phyloP scores from a whole-genome alignment of 2,797 vertebrate genomes.

The Bradypodion pumilum region DNA sequence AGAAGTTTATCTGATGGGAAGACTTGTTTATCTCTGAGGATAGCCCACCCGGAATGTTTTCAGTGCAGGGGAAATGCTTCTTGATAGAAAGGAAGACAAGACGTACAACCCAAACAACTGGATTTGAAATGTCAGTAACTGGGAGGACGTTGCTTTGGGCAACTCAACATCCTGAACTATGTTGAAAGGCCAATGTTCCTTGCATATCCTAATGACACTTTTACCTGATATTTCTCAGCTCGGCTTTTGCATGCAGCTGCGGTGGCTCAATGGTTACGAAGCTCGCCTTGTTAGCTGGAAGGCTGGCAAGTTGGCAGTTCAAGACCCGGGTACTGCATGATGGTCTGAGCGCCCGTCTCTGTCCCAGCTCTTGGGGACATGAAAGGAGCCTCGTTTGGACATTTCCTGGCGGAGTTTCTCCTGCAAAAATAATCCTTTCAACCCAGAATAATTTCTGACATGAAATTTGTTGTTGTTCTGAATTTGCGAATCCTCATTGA shows the following conservation, averaged over 20 bases:
- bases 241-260: too few species aligned
- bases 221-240: not conserved
- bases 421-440: too few species aligned
- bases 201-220: not conserved
- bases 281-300: too few species aligned
- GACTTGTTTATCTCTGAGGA: not conserved
- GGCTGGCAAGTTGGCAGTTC: too few species aligned
- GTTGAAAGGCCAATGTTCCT: not conserved
- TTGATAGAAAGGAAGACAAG: not conserved
- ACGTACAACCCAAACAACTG: not conserved
- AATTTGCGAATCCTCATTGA: not conserved
- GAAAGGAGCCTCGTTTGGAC: too few species aligned
- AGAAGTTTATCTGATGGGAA: conserved; percentile 7
- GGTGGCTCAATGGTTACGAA: too few species aligned
- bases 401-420: too few species aligned
- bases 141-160: not conserved
- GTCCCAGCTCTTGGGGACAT: too few species aligned
- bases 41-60: conserved; percentile 7
- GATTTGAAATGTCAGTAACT: not conserved
- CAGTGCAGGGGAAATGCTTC: conserved; percentile 3
- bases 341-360: too few species aligned
- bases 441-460: too few species aligned
- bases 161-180: not conserved
- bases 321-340: too few species aligned
- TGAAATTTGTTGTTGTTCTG: too few species aligned